Evolutionary conservation across 2,113 vertebrate genomes (phyloP).

Genomic region (Elaphurus davidianus): DNA sequence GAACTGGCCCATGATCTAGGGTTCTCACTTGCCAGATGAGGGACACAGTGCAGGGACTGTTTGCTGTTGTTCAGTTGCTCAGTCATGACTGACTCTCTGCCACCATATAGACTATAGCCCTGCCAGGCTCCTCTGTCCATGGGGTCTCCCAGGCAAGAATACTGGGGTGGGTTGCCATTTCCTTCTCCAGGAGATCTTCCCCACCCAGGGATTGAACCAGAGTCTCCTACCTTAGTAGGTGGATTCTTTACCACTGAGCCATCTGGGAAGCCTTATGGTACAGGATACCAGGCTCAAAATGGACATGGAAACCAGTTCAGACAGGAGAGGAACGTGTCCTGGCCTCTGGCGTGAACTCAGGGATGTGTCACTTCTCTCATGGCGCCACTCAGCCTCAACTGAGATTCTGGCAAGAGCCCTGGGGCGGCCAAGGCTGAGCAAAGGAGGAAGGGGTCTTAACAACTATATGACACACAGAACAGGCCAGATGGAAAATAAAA

Average conservation of each 20-base stretch:
- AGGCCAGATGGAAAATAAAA: background rate
- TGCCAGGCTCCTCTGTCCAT: background rate
- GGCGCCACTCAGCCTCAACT: accelerated
- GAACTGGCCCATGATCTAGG: background rate
- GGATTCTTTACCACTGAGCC: background rate
- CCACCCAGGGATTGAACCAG: background rate
- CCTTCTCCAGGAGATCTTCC: background rate
- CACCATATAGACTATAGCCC: background rate
- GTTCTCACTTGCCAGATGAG: background rate
- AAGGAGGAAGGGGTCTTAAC: background rate
- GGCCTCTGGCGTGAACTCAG: background rate
- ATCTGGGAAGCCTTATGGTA: background rate
- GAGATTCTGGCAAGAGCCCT: background rate
- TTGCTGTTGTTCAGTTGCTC: background rate
- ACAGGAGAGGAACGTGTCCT: background rate
- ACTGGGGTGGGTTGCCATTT: background rate
- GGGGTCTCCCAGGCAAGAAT: background rate
- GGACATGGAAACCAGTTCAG: background rate
- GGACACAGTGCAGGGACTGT: background rate
- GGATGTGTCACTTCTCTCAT: background rate
- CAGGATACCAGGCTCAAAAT: background rate
- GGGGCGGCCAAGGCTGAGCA: background rate
- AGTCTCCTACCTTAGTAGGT: background rate
- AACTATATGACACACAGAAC: background rate
- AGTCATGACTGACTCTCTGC: background rate